phyloP scores from a whole-genome alignment of 1,140 invertebrate species.

The Tenebrio molitor region DNA sequence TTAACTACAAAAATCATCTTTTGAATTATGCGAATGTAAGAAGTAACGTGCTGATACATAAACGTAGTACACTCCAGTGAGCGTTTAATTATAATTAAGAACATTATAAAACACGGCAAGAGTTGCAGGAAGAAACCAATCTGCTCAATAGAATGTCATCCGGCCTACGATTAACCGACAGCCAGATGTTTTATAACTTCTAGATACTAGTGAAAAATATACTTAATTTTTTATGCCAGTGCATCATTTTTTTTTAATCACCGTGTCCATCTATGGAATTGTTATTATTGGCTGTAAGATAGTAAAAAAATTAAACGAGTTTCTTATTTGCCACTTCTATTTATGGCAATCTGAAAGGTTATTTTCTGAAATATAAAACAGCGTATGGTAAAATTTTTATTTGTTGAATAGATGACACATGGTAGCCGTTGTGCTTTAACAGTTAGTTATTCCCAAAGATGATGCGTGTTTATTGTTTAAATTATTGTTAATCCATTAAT shows the following conservation, averaged over 20 bases:
- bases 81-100: constrained; percentile 46
- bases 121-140: constrained; percentile 48
- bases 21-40: background rate
- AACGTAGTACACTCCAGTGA: background rate
- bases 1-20: too few relatives aligned
- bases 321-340: background rate
- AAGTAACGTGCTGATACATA: background rate
- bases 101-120: constrained; percentile 44
- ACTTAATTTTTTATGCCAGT: constrained; percentile 17
- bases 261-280: constrained; percentile 1
- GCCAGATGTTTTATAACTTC: constrained; percentile 42
- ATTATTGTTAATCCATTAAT: too few relatives aligned
- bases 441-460: too few relatives aligned
- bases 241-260: constrained; percentile 14
- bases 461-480: too few relatives aligned
- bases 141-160: constrained; percentile 47
- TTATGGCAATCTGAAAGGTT: too few relatives aligned
- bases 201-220: constrained; percentile 28
- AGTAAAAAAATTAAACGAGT: background rate
- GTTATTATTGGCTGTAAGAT: constrained; percentile 11
- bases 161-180: constrained; percentile 44
- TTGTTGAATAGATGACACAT: too few relatives aligned
- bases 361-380: too few relatives aligned
- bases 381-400: too few relatives aligned
- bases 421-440: too few relatives aligned